phyloP scores from a whole-genome alignment of 2,113 vertebrate species.

The Monopterus albus region DNA sequence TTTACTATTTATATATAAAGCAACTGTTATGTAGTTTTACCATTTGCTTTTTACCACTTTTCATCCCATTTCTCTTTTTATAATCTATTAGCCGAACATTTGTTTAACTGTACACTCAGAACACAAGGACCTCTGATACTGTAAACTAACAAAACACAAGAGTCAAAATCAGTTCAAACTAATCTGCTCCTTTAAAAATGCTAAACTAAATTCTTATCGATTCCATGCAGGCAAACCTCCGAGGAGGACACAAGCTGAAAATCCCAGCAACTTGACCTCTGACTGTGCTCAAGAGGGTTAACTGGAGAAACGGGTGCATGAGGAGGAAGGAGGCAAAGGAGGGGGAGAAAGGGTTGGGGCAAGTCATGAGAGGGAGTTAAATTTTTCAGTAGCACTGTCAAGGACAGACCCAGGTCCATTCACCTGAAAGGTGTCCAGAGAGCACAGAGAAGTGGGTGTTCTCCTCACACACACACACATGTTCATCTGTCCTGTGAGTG shows the following conservation, averaged over 20 bases:
- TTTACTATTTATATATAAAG: no score
- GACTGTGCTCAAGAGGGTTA: slow-evolving; percentile 48
- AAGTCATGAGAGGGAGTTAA: slow-evolving; percentile 48
- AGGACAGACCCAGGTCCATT: slow-evolving; percentile 57
- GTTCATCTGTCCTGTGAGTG: background rate
- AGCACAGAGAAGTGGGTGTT: slow-evolving; percentile 20
- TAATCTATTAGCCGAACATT: background rate
- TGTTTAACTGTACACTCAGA: background rate
- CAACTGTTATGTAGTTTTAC: no score
- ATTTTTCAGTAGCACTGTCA: slow-evolving; percentile 76
- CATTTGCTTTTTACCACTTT: no score
- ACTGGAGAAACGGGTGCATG: slow-evolving; percentile 26
- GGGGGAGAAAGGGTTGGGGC: background rate
- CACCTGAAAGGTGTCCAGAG: slow-evolving; percentile 47
- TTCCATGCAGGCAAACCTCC: no score
- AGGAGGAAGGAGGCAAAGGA: background rate
- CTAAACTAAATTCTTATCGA: no score
- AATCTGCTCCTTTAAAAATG: background rate
- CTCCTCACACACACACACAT: background rate
- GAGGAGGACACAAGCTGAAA: slow-evolving; percentile 17
- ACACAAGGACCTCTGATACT: no score
- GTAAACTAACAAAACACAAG: no score
- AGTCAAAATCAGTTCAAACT: background rate
- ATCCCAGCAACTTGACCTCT: slow-evolving; percentile 52
- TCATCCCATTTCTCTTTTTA: background rate